Conservation (phyloP, 64 coral and sea anemone species). For the Anthopleura sola region DNA sequence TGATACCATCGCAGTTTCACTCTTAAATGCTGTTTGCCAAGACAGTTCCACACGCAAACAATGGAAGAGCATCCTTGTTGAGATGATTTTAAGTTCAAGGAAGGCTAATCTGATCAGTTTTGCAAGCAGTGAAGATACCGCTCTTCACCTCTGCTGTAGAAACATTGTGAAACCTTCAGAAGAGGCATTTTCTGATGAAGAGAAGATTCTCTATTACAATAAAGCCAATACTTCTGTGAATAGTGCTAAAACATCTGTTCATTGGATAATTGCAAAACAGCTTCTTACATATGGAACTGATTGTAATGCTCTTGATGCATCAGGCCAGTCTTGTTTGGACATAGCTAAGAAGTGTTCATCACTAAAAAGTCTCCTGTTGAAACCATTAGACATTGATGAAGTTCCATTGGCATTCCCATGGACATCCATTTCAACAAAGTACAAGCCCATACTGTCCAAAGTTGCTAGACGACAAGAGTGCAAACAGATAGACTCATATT, state of each 20-base stretch:
- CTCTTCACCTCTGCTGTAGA: background rate
- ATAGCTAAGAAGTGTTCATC: background rate
- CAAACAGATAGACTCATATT: background rate
- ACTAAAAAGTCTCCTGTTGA: background rate
- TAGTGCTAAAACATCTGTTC: background rate
- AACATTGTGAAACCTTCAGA: background rate
- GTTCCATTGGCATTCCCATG: constrained; percentile 11
- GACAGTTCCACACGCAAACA: background rate
- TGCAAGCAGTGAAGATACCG: background rate
- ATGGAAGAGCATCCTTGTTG: background rate
- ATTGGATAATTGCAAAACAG: background rate
- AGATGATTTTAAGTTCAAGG: background rate
- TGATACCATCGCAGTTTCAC: background rate
- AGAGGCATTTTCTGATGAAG: background rate
- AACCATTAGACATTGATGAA: background rate
- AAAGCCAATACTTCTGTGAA: background rate
- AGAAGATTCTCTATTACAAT: too few species aligned
- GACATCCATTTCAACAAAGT: constrained; percentile 29
- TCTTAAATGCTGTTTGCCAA: background rate
- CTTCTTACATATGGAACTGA: background rate
- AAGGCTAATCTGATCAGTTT: background rate
- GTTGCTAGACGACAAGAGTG: constrained; percentile 28
- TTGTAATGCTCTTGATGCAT: background rate
- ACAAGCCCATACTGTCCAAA: constrained; percentile 12
- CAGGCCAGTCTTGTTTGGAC: background rate